Conservation (phyloP, 2,888 invertebrate species). For the Octonoba sinensis region DNA sequence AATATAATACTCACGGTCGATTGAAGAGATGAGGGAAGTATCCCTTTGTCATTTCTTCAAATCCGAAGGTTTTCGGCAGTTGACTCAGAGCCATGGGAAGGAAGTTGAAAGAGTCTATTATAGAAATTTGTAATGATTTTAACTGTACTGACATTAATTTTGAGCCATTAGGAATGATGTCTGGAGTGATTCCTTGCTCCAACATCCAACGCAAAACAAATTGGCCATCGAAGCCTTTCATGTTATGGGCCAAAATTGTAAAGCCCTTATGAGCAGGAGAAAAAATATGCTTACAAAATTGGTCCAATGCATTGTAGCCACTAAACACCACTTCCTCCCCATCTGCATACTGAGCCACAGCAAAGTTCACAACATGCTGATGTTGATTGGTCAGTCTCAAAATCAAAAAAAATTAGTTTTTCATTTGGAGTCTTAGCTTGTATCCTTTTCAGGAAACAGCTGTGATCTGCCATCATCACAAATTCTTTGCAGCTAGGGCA, state of each 20-base stretch:
- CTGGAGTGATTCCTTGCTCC: neutral
- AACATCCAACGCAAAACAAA: neutral
- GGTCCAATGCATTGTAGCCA: neutral
- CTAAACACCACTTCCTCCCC: constrained; percentile 5
- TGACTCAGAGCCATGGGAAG: constrained; percentile 4
- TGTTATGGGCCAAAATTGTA: constrained; percentile 8
- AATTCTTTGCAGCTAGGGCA: constrained; percentile 1
- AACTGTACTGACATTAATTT: neutral
- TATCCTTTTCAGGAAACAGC: neutral
- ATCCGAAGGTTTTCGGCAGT: neutral
- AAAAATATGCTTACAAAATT: constrained; percentile 10
- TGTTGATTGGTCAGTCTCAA: constrained; percentile 1
- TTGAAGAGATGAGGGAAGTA: constrained; percentile 29
- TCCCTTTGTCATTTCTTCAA: constrained; percentile 3
- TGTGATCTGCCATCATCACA: neutral
- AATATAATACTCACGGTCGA: too few relatives aligned
- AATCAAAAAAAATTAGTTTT: constrained; percentile 14
- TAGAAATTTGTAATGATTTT: neutral
- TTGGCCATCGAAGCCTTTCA: constrained; percentile 34
- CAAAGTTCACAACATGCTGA: constrained; percentile 12
- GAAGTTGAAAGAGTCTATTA: constrained; percentile 18
- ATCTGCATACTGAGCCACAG: constrained; percentile 8
- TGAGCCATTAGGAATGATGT: neutral
- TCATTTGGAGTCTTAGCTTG: neutral
- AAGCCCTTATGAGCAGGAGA: constrained; percentile 1